These are phyloP conservation scores for Mythimna loreyi DNA, from an alignment of 2,888 invertebrate genomes.

Conservation along the genomic window DNA sequence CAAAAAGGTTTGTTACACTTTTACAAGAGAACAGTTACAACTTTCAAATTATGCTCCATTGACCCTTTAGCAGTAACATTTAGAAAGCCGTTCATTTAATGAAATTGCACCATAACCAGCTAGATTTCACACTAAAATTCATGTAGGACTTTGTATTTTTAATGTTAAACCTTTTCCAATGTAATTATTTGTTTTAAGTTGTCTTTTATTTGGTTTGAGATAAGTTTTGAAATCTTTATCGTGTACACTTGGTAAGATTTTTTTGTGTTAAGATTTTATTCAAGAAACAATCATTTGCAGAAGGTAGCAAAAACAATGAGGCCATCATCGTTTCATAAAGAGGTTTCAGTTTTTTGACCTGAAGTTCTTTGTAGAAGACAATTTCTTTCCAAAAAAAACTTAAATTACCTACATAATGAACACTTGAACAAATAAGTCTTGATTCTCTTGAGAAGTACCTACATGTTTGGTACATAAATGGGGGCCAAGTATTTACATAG, in stretches of 20 bases:
- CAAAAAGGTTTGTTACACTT: slow-evolving; percentile 58
- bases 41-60: slow-evolving; percentile 64
- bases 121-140: slow-evolving; percentile 57
- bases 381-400: slow-evolving; percentile 16
- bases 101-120: slow-evolving; percentile 50
- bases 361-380: not conserved
- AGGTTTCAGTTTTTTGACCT: not conserved
- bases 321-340: not conserved
- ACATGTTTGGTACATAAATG: slow-evolving; percentile 16
- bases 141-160: slow-evolving; percentile 54
- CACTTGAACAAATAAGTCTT: slow-evolving; percentile 33
- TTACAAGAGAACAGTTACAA: slow-evolving; percentile 55
- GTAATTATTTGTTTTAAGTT: slow-evolving; percentile 58
- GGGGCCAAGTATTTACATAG: slow-evolving; percentile 26
- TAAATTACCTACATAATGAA: slow-evolving; percentile 37
- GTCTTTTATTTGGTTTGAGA: slow-evolving; percentile 41
- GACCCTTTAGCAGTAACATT: slow-evolving; percentile 62
- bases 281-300: not conserved
- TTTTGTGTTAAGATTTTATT: not conserved
- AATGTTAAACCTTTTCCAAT: slow-evolving; percentile 43
- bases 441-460: slow-evolving; percentile 22
- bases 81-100: slow-evolving; percentile 66
- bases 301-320: too few relatives aligned
- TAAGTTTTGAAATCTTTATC: slow-evolving; percentile 40
- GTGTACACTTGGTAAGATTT: slow-evolving; percentile 42